These are phyloP conservation scores for Dastarcus helophoroides DNA, from an alignment of 2,888 invertebrate genomes.

Conservation along the genomic window DNA sequence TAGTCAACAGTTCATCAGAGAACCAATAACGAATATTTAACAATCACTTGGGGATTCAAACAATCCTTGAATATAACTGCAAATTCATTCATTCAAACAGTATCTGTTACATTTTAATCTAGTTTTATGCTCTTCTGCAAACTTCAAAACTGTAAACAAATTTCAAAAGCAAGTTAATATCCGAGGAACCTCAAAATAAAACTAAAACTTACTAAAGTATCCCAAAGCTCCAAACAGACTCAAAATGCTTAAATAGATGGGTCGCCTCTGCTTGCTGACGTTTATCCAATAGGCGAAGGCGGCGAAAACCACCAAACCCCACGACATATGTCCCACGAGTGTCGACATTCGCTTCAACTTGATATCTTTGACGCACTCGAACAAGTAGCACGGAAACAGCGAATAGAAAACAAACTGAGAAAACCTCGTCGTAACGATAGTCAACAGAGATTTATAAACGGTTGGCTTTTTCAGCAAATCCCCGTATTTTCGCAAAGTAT, in stretches of 20 bases:
- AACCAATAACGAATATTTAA: too few relatives aligned
- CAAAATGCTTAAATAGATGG: constrained; percentile 31
- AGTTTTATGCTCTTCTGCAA: too few relatives aligned
- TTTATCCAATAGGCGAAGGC: constrained; percentile 25
- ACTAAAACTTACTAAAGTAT: constrained; percentile 42
- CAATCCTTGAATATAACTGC: too few relatives aligned
- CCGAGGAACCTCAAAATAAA: too few relatives aligned
- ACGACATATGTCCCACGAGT: constrained; percentile 26
- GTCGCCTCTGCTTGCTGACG: constrained; percentile 24
- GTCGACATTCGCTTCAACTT: constrained; percentile 22
- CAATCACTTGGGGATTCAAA: too few relatives aligned
- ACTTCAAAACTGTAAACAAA: too few relatives aligned
- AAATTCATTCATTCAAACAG: too few relatives aligned
- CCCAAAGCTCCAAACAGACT: constrained; percentile 43
- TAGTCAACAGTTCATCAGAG: too few relatives aligned
- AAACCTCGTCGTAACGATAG: constrained; percentile 44
- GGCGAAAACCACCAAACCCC: constrained; percentile 24
- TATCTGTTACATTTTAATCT: too few relatives aligned
- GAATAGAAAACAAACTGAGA: constrained; percentile 42
- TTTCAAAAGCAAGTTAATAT: too few relatives aligned
- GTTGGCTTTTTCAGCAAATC: constrained; percentile 26
- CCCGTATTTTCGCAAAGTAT: constrained; percentile 7
- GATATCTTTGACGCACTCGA: constrained; percentile 22
- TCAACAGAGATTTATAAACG: constrained; percentile 45
- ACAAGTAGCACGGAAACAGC: constrained; percentile 44